phyloP scores from a whole-genome alignment of 2,113 vertebrate genomes.

The Sialia sialis region DNA sequence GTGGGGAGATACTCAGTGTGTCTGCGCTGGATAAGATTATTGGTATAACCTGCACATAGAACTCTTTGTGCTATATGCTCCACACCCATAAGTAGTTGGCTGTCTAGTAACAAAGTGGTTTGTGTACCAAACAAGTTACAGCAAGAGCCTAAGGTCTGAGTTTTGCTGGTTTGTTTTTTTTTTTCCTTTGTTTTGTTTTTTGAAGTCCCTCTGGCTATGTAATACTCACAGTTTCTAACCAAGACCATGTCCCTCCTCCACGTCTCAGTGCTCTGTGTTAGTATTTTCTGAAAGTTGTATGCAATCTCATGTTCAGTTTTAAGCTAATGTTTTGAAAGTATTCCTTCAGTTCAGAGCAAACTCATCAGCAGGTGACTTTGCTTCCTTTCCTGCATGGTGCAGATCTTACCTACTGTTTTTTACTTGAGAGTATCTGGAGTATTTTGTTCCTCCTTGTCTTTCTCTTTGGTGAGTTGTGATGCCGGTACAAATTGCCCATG shows the following conservation, averaged over 20 bases:
- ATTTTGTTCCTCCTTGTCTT: background rate
- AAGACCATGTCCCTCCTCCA: background rate
- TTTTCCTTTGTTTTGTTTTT: background rate
- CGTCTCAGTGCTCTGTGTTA: background rate
- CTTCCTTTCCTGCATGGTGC: background rate
- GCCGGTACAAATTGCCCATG: fast-evolving
- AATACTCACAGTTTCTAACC: background rate
- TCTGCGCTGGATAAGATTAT: background rate
- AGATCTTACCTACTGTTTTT: background rate
- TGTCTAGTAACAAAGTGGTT: slow-evolving; percentile 1
- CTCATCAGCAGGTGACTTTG: background rate
- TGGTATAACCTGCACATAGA: background rate
- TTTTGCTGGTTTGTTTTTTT: background rate
- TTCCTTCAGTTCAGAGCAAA: background rate
- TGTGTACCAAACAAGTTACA: slow-evolving; percentile 18
- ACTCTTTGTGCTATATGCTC: background rate
- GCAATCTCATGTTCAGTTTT: background rate
- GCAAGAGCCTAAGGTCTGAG: background rate
- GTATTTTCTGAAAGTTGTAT: background rate
- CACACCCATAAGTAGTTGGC: background rate
- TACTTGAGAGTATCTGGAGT: background rate
- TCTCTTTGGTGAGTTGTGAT: background rate
- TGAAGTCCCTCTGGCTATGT: background rate
- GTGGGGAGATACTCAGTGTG: background rate
- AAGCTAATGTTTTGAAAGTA: background rate